These are phyloP conservation scores for Pachyseris speciosa DNA, from an alignment of 64 coral and sea anemone species.

Conservation along the genomic window DNA sequence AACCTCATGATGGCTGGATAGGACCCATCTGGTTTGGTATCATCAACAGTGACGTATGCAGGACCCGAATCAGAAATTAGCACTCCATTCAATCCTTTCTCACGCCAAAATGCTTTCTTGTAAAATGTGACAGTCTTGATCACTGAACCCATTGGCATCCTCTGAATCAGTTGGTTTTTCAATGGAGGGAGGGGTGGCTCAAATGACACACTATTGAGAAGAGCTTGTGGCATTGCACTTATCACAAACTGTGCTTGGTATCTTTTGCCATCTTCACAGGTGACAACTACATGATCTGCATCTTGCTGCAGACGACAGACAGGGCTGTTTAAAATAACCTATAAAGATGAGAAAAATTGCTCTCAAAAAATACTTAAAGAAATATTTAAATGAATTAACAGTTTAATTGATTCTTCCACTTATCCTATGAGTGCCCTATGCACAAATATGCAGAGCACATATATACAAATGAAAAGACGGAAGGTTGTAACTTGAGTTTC, in stretches of 20 bases:
- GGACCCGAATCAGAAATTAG: conserved; percentile 90
- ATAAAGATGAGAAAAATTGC: conserved; percentile 11
- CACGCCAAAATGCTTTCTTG: conserved; percentile 82
- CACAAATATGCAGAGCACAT: no score
- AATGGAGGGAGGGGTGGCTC: conserved; percentile 92
- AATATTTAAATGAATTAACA: no score
- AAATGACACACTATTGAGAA: conserved; percentile 88
- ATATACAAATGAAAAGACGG: no score
- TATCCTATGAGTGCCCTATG: no score
- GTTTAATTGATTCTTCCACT: no score
- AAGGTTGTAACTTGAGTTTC: no score
- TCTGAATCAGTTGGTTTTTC: conserved; percentile 93
- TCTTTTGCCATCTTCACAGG: conserved; percentile 84
- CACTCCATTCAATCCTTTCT: conserved; percentile 80
- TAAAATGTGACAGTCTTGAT: conserved; percentile 98
- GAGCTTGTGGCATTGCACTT: conserved; percentile 98
- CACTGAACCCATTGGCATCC: conserved; percentile 97
- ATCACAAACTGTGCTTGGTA: conserved; percentile 87
- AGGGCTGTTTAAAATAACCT: conserved; percentile 92
- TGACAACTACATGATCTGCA: conserved; percentile 75
- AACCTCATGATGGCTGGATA: conserved; percentile 99
- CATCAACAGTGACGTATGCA: conserved; percentile 84
- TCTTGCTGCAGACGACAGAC: conserved; percentile 70
- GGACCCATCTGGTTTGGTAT: conserved; percentile 95
- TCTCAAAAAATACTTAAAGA: no score